Evolutionary conservation across 2,888 invertebrate genomes (phyloP).

Genomic region (Omphaloscelis lunosa): DNA sequence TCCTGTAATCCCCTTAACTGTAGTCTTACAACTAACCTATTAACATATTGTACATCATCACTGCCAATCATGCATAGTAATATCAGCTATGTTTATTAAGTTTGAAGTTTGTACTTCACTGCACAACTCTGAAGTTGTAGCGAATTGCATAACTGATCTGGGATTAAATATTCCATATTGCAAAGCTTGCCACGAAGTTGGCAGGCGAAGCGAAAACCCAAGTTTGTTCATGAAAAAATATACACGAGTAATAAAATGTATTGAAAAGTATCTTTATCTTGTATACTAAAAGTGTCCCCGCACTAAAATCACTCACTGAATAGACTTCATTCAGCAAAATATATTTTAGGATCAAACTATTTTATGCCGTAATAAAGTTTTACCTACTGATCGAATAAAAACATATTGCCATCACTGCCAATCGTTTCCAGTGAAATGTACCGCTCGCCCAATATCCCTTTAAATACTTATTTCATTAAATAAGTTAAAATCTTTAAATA

Average conservation of each 20-base stretch:
- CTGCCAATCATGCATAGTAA: conserved; percentile 34
- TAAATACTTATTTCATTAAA: conserved; percentile 53
- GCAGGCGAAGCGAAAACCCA: conserved; percentile 24
- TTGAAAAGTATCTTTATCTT: conserved; percentile 15
- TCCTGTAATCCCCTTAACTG: not conserved
- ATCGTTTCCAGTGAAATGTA: conserved; percentile 3
- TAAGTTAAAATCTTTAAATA: conserved; percentile 58
- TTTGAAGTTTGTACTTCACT: conserved; percentile 49
- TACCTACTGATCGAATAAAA: conserved; percentile 7
- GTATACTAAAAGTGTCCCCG: conserved; percentile 10
- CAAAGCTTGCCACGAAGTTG: conserved; percentile 52
- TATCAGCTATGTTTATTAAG: conserved; percentile 50
- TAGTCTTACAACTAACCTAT: conserved; percentile 1
- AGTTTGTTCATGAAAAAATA: conserved; percentile 44
- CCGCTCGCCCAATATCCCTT: conserved; percentile 8
- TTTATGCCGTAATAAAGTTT: conserved; percentile 8
- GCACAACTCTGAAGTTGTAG: conserved; percentile 45
- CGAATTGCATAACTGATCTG: conserved; percentile 58
- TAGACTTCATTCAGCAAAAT: not conserved
- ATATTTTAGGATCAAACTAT: not conserved
- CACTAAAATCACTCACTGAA: conserved; percentile 19
- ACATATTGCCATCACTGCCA: conserved; percentile 15
- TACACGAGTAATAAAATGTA: conserved; percentile 31
- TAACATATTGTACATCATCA: conserved; percentile 40
- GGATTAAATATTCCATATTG: conserved; percentile 61